Percentiles rank a stretch among this genome's conserved stretches.
These are phyloP conservation scores for Cliona cf. orientalis DNA, from an alignment of 37 sponge, comb jelly and placozoan species.

Conservation along the genomic window DNA sequence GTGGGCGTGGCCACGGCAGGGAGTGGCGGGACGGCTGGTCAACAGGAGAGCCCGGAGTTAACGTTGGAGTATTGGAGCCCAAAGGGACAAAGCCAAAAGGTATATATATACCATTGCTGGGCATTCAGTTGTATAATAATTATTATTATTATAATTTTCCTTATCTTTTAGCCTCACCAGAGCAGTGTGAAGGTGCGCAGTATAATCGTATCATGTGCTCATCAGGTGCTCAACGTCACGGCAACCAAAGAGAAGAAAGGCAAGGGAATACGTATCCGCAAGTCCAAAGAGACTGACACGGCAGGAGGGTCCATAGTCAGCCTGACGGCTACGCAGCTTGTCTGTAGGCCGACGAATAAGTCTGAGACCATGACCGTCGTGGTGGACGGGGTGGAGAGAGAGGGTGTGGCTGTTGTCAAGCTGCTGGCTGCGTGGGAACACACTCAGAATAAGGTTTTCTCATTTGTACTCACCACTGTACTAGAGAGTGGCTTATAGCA, in stretches of 20 bases:
- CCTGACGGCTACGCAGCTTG: constrained; percentile 46
- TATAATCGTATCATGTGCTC: constrained; percentile 55
- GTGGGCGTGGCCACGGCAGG: neutral
- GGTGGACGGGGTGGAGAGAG: constrained; percentile 72
- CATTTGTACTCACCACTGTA: neutral
- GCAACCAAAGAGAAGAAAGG: constrained; percentile 52
- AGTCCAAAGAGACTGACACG: constrained; percentile 16
- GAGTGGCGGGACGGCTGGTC: constrained; percentile 3
- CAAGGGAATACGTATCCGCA: constrained; percentile 51
- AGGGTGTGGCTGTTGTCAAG: constrained; percentile 34
- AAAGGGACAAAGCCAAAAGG: constrained; percentile 42
- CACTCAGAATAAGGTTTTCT: constrained; percentile 15
- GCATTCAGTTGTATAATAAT: neutral
- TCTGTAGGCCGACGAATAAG: constrained; percentile 49
- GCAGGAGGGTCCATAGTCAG: constrained; percentile 49
- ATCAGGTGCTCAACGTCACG: constrained; percentile 57
- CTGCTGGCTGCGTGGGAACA: constrained; percentile 24
- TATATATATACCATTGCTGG: neutral
- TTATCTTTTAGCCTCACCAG: constrained; percentile 15
- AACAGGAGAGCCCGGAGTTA: constrained; percentile 39
- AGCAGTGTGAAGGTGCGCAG: constrained; percentile 62
- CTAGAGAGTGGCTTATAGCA: neutral
- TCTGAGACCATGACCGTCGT: constrained; percentile 15
- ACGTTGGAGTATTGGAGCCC: constrained; percentile 58
- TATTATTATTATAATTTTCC: neutral